Evolutionary conservation across 1,140 invertebrate species (phyloP), one percentile per base, ranked within the genome.

Genomic region (Tribolium castaneum): DNA sequence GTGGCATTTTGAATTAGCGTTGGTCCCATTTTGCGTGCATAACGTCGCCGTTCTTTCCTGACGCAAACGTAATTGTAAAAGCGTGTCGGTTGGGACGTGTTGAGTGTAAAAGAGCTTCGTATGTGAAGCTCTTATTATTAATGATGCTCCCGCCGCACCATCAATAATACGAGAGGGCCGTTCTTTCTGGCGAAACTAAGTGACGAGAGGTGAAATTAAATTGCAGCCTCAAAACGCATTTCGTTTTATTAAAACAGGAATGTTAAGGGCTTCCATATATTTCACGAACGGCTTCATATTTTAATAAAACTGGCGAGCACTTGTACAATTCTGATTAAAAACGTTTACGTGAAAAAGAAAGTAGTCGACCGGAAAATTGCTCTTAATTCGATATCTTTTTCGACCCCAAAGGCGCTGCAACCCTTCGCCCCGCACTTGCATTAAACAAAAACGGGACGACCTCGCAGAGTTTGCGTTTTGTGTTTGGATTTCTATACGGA

Each of bases 51-150:
- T 54, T 73, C 71, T 73, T 72, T 72, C 19, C 45, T 25, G 59
- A 52, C 71, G 30, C 14, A 35, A 54, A 51, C 71, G 71, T 73
- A 73, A 73, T 73, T 73, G 71, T 73, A 54, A 73, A 73, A 73
- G 71, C 71, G 52, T 73, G 71, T 73, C 25, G 71, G 52, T 34
- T 73, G 71, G 71, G 25, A 72, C 70, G 70, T 51, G 70, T 51
- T 16, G 50, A 72, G 19, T 51, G 50, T 16, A 73, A 51, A 73
- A 73, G 71, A 73, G 49, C 71, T 52, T 76, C 50, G 75, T 70
- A 70, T 76, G 59, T 76, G 75, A 66, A 52, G 75, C 49, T 76
- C 75, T 50, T 76, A 76, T 76, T 76, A 76, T 76, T 76, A 76
- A 76, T 70, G 75, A 76, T 70, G 62, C 75, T 76, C 75, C 75